phyloP scores from a whole-genome alignment of 2,888 invertebrate genomes.

The Pandemis corylana region DNA sequence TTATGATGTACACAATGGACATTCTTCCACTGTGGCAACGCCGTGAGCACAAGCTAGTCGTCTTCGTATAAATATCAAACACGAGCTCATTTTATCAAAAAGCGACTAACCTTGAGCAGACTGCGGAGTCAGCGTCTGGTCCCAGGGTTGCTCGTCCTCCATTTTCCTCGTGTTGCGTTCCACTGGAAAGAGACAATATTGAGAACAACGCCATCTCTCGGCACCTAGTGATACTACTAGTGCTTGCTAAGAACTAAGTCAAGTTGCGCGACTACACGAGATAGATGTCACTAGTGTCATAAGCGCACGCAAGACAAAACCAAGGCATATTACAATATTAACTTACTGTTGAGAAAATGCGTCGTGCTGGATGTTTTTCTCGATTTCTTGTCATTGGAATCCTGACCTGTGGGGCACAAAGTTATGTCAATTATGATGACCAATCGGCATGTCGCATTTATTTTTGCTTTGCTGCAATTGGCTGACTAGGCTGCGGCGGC shows the following conservation, averaged over 20 bases:
- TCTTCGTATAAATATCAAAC: background rate
- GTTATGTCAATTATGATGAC: background rate
- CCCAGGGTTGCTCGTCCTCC: conserved; percentile 73
- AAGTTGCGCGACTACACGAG: background rate
- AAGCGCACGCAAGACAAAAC: background rate
- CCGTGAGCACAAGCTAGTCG: too few species aligned
- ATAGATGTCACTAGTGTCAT: background rate
- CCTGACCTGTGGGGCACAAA: conserved; percentile 63
- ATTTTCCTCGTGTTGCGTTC: conserved; percentile 72
- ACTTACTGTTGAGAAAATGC: conserved; percentile 80
- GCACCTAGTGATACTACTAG: background rate
- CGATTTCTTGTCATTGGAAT: conserved; percentile 76
- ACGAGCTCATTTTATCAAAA: background rate
- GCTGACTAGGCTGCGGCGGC: too few species aligned
- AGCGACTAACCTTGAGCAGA: conserved; percentile 43
- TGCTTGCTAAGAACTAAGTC: background rate
- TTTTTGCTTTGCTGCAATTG: too few species aligned
- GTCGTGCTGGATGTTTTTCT: conserved; percentile 69
- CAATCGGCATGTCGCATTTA: too few species aligned
- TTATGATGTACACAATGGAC: too few species aligned
- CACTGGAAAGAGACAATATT: conserved; percentile 57
- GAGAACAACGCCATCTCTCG: conserved; percentile 4
- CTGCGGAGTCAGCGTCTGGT: conserved; percentile 60
- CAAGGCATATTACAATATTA: background rate
- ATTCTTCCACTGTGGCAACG: too few species aligned